Percentiles rank a stretch among this genome's conserved stretches.
These are phyloP conservation scores for Cryptotis parvus DNA, from an alignment of 2,113 vertebrate species.

Conservation along the genomic window DNA sequence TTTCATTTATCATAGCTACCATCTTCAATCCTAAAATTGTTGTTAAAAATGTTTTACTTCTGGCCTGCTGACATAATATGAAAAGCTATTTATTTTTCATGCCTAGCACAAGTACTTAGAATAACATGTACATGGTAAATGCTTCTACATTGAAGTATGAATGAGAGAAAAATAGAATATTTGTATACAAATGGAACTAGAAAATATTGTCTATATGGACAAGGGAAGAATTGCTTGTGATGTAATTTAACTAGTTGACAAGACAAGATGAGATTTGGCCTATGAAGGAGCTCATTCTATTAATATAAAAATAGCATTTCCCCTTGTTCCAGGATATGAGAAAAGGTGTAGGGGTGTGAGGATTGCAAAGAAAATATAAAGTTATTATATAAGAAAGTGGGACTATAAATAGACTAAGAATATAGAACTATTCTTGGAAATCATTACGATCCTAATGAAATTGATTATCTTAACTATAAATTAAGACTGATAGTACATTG, in stretches of 20 bases:
- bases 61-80: neutral
- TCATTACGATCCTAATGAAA: neutral
- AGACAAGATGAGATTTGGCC: neutral
- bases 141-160: conserved; percentile 40
- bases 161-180: neutral
- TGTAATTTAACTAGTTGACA: neutral
- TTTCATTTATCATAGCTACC: neutral
- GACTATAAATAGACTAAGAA: neutral
- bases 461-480: neutral
- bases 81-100: conserved; percentile 25
- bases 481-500: neutral
- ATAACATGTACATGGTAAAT: neutral
- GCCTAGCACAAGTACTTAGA: neutral
- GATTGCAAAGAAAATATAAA: neutral
- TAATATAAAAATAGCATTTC: neutral
- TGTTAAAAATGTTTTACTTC: neutral
- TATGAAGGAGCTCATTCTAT: neutral
- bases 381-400: neutral
- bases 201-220: neutral
- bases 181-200: neutral
- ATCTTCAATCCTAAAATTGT: neutral
- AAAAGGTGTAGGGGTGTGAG: neutral
- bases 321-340: neutral
- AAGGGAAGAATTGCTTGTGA: neutral
- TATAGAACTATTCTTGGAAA: neutral